Conservation (phyloP, 2,888 invertebrate species). For the Coecobrya sp. region DNA sequence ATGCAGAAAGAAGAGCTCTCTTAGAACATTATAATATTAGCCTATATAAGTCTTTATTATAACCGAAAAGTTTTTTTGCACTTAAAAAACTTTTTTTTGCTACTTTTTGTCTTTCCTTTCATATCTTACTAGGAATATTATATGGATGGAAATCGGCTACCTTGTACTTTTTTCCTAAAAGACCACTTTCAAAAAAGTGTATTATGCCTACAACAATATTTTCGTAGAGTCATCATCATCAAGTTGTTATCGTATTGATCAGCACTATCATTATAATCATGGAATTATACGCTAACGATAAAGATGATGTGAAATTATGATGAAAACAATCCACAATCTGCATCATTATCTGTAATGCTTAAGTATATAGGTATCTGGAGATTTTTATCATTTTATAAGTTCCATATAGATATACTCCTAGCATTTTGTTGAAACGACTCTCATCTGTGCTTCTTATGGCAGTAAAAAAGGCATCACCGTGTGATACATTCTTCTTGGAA, state of each 20-base stretch:
- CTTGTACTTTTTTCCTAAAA: background rate
- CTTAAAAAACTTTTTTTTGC: background rate
- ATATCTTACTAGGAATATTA: background rate
- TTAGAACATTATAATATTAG: slow-evolving; percentile 28
- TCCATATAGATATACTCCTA: background rate
- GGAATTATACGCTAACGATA: slow-evolving; percentile 43
- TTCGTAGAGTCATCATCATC: slow-evolving; percentile 53
- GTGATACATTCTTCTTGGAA: background rate
- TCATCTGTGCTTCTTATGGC: background rate
- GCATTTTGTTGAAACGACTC: background rate
- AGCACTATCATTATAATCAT: slow-evolving; percentile 57
- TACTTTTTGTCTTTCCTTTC: background rate
- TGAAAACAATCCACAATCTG: slow-evolving; percentile 46
- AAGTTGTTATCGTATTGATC: slow-evolving; percentile 69
- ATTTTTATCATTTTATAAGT: slow-evolving; percentile 29
- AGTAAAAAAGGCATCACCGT: background rate
- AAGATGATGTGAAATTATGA: slow-evolving; percentile 36
- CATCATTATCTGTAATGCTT: slow-evolving; percentile 27
- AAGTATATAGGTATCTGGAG: slow-evolving; percentile 22
- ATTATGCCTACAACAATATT: background rate
- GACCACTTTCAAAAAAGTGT: background rate
- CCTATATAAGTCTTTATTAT: background rate
- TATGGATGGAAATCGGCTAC: background rate
- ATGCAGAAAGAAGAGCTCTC: background rate
- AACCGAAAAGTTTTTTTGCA: slow-evolving; percentile 1